A percentile compares a stretch with the other conserved stretches of the same genome.
These are phyloP conservation scores for Athetis lepigone DNA, from an alignment of 2,888 invertebrate genomes.

Conservation along the genomic window DNA sequence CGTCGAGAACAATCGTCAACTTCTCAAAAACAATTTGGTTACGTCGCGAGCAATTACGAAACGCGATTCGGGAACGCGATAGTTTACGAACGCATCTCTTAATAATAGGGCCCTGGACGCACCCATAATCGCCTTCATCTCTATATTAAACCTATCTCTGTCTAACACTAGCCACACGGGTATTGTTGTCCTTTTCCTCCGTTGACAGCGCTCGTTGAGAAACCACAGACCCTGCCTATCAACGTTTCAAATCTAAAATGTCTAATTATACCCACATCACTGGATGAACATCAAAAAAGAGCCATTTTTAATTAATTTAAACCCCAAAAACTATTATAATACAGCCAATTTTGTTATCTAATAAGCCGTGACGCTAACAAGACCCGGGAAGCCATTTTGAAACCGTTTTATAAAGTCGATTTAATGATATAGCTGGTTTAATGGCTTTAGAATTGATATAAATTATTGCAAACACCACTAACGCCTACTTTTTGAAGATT, in stretches of 20 bases:
- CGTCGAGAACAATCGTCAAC: constrained; percentile 87
- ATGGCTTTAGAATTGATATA: constrained; percentile 78
- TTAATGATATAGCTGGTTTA: constrained; percentile 73
- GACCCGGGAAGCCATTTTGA: constrained; percentile 83
- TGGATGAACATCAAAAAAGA: constrained; percentile 84
- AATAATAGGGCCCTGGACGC: constrained; percentile 82
- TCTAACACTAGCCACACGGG: constrained; percentile 64
- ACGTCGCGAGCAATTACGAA: constrained; percentile 86
- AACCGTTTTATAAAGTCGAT: constrained; percentile 73
- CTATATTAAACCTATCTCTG: constrained; percentile 71
- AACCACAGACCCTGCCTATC: constrained; percentile 82
- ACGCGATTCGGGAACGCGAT: constrained; percentile 84
- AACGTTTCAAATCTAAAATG: constrained; percentile 86
- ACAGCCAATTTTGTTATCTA: constrained; percentile 89
- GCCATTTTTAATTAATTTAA: constrained; percentile 90
- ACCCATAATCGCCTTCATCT: constrained; percentile 82
- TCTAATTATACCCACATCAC: constrained; percentile 90
- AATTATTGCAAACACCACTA: constrained; percentile 73
- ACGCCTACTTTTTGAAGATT: constrained; percentile 68
- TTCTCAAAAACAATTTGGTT: constrained; percentile 89
- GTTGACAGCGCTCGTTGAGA: constrained; percentile 85
- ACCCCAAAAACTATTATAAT: constrained; percentile 88
- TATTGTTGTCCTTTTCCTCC: constrained; percentile 71
- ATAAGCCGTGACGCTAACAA: constrained; percentile 88
- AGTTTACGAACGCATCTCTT: constrained; percentile 86